Conservation (phyloP, 1,140 invertebrate species). For the Pantala flavescens region DNA sequence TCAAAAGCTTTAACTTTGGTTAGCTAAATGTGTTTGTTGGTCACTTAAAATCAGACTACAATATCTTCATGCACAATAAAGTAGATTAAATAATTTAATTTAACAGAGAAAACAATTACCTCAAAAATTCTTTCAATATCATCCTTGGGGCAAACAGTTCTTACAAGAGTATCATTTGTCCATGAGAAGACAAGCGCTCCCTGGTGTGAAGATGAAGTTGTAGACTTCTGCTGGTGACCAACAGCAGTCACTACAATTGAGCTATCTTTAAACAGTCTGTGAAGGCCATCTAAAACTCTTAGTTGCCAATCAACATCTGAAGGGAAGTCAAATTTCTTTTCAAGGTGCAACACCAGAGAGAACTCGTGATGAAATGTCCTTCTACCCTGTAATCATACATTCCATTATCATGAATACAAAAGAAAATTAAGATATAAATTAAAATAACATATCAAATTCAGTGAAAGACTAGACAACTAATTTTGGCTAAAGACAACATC, state of each 20-base stretch:
- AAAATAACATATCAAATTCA: no score
- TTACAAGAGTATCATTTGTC: constrained; percentile 77
- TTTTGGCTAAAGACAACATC: no score
- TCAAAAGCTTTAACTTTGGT: no score
- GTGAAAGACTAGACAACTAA: no score
- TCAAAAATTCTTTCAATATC: constrained; percentile 57
- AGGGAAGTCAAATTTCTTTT: constrained; percentile 40
- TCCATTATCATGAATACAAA: no score
- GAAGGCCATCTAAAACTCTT: constrained; percentile 53
- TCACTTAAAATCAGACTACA: no score
- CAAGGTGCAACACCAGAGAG: constrained; percentile 50
- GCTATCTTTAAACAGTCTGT: constrained; percentile 56
- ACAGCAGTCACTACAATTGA: constrained; percentile 39
- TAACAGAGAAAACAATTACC: no score
- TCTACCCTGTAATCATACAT: constrained; percentile 31
- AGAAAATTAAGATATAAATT: no score
- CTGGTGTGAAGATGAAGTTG: constrained; percentile 30
- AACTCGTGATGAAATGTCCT: constrained; percentile 76
- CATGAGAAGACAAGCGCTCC: constrained; percentile 58
- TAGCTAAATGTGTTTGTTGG: no score
- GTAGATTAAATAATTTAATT: no score
- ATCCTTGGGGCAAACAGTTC: constrained; percentile 56
- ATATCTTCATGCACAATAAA: no score
- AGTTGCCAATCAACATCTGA: constrained; percentile 42
- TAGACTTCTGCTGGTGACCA: constrained; percentile 32